Evolutionary conservation across 2,113 vertebrate species (phyloP).

Genomic region (Vireo altiloquus): DNA sequence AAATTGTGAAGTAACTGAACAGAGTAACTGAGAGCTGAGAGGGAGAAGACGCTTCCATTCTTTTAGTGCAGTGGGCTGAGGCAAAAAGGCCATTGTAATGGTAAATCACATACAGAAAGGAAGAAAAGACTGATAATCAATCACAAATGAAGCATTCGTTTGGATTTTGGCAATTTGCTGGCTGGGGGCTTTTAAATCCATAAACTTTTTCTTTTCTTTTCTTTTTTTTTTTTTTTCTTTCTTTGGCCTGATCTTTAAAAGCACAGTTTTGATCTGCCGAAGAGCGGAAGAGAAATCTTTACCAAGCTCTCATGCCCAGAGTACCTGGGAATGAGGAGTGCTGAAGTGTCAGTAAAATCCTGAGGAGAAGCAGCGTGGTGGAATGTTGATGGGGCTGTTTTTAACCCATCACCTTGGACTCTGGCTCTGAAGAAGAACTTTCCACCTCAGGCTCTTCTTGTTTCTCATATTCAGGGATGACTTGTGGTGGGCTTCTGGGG

Average conservation of each 20-base stretch:
- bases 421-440: background rate
- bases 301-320: background rate
- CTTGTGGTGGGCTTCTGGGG: background rate
- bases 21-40: constrained; percentile 48
- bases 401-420: background rate
- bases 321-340: background rate
- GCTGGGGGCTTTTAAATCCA: constrained; percentile 8
- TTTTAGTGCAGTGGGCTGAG: constrained; percentile 82
- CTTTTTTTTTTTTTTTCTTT: background rate
- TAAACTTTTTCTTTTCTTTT: background rate
- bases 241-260: background rate
- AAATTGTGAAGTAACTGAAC: constrained; percentile 54
- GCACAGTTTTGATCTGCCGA: background rate
- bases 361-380: background rate
- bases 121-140: constrained; percentile 75
- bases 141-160: constrained; percentile 64
- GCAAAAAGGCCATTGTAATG: constrained; percentile 90
- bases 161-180: constrained; percentile 46
- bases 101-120: constrained; percentile 79
- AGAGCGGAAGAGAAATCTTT: background rate
- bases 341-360: background rate
- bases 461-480: background rate
- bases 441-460: background rate
- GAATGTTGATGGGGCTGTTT: background rate
- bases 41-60: constrained; percentile 77